A percentile compares a stretch with the other conserved stretches of the same genome.
phyloP scores from a whole-genome alignment of 2,797 vertebrate species.

The Chelon auratus region DNA sequence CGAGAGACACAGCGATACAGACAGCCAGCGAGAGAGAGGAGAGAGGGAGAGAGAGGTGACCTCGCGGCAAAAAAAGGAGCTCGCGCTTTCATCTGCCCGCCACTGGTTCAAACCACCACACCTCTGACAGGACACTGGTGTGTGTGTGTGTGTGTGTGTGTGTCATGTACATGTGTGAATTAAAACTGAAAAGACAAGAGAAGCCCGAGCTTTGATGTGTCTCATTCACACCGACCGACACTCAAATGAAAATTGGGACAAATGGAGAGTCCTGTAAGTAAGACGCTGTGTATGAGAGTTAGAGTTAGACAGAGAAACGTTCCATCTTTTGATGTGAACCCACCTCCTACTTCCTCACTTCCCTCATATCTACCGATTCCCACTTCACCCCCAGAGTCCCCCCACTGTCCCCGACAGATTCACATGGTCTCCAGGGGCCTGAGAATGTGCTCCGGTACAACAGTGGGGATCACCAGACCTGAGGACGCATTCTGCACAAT shows the following conservation, averaged over 20 bases:
- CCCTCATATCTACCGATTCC: slow-evolving; percentile 62
- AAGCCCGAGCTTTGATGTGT: slow-evolving; percentile 90
- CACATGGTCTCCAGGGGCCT: slow-evolving; percentile 62
- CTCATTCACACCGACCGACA: slow-evolving; percentile 86
- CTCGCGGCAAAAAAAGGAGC: slow-evolving; percentile 55
- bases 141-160: slow-evolving; percentile 24
- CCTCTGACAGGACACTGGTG: slow-evolving; percentile 61
- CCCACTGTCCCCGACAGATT: slow-evolving; percentile 26
- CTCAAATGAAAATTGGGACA: slow-evolving; percentile 81
- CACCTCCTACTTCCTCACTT: slow-evolving; percentile 58
- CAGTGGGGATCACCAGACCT: slow-evolving; percentile 72
- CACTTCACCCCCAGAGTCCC: slow-evolving; percentile 57
- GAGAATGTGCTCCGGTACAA: slow-evolving; percentile 71
- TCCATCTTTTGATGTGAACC: slow-evolving; percentile 83
- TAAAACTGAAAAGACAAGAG: slow-evolving; percentile 83
- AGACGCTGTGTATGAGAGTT: slow-evolving; percentile 26
- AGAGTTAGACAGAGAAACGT: slow-evolving; percentile 42
- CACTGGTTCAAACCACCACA: slow-evolving; percentile 74
- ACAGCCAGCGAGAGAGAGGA: slow-evolving; percentile 3
- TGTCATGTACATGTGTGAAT: slow-evolving; percentile 59
- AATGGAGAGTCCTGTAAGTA: slow-evolving; percentile 58
- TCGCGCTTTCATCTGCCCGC: slow-evolving; percentile 80
- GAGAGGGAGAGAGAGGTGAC: slow-evolving; percentile 48
- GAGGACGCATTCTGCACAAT: slow-evolving; percentile 34
- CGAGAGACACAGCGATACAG: slow-evolving; percentile 9